Evolutionary conservation across 1,140 invertebrate species (phyloP).

Genomic region (Solenopsis invicta): DNA sequence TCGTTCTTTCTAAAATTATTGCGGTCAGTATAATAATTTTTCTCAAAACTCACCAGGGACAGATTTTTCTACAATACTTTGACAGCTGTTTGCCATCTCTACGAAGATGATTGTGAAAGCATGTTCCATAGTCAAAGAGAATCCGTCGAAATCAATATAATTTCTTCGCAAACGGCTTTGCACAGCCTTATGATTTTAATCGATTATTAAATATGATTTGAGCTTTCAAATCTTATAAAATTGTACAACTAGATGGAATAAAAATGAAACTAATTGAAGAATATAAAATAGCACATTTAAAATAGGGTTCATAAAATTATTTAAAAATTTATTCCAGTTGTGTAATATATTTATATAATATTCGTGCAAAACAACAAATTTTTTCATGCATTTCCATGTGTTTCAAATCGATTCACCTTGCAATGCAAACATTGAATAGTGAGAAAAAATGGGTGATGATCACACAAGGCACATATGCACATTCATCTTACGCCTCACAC

Average conservation of each 20-base stretch:
- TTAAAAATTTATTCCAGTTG: not conserved
- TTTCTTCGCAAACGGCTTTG: not conserved
- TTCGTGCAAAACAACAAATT: not conserved
- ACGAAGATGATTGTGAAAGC: not conserved
- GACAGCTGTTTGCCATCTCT: not conserved
- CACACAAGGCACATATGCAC: not conserved
- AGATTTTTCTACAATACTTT: not conserved
- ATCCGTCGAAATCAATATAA: slow-evolving; percentile 38
- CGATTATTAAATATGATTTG: slow-evolving; percentile 66
- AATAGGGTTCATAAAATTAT: not conserved
- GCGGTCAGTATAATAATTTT: slow-evolving; percentile 69
- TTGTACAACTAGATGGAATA: not conserved
- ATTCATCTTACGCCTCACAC: slow-evolving; percentile 35
- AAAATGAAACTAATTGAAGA: not conserved
- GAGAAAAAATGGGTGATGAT: not conserved
- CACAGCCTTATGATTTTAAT: not conserved
- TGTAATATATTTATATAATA: not conserved
- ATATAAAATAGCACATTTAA: not conserved
- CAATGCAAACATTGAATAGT: not conserved
- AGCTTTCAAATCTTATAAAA: not conserved
- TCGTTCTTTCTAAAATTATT: slow-evolving; percentile 70
- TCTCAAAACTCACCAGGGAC: not conserved
- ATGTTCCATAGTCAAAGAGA: not conserved
- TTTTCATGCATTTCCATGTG: not conserved
- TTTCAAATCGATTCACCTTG: not conserved